A percentile compares a stretch with the other conserved stretches of the same genome.
phyloP scores from a whole-genome alignment of 2,113 vertebrate species.

The Monarcha castaneiventris region DNA sequence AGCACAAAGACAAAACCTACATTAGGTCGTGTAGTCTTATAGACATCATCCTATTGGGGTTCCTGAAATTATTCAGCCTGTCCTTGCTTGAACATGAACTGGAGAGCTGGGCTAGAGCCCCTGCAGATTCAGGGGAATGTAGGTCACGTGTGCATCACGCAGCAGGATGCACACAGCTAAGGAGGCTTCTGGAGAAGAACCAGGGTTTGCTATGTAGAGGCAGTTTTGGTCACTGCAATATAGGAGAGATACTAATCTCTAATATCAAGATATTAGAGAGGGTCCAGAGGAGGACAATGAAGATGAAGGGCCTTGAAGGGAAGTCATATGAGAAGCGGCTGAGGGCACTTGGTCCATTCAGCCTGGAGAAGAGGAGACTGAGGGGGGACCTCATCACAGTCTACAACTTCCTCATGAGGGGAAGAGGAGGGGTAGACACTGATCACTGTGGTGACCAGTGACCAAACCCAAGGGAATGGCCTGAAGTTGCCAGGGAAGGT shows the following conservation, averaged over 20 bases:
- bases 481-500: background rate
- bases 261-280: background rate
- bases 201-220: too few species aligned
- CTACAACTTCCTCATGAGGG: background rate
- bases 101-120: background rate
- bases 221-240: background rate
- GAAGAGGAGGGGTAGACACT: background rate
- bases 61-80: background rate
- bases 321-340: background rate
- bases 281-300: background rate
- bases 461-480: background rate
- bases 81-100: background rate
- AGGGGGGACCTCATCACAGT: background rate
- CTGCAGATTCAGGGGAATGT: background rate
- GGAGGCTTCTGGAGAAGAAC: background rate
- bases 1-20: background rate
- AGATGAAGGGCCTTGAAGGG: background rate
- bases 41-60: background rate
- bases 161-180: background rate
- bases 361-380: background rate
- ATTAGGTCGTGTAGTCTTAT: too few species aligned
- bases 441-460: background rate
- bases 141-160: fast-evolving
- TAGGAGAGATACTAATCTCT: background rate
- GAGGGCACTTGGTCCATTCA: background rate